Conservation (phyloP, 2,113 vertebrate species). For the Boleophthalmus pectinirostris region DNA sequence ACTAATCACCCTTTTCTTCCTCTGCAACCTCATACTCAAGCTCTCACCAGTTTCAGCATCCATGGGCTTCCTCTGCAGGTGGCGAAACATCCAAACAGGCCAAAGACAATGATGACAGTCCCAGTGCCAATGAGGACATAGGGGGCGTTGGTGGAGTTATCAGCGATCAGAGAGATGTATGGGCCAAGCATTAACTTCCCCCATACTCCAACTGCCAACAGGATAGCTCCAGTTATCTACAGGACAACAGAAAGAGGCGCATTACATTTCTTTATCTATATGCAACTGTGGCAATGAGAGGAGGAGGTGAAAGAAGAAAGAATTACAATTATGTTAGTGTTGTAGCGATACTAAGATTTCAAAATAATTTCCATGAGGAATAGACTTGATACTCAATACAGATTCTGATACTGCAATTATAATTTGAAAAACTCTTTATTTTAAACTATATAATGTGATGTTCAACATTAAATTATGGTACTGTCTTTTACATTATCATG, state of each 20-base stretch:
- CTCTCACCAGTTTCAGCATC: conserved; percentile 98
- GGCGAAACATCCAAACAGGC: conserved; percentile 97
- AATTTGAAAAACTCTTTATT: too few relatives aligned
- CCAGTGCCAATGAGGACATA: conserved; percentile 97
- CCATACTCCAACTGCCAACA: conserved; percentile 96
- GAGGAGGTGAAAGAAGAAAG: conserved; percentile 46
- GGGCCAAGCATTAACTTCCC: conserved; percentile 96
- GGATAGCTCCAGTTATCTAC: conserved; percentile 97
- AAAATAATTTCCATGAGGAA: too few relatives aligned
- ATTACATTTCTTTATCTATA: conserved; percentile 42
- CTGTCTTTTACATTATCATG: too few relatives aligned
- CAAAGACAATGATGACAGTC: conserved; percentile 95
- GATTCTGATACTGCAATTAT: too few relatives aligned
- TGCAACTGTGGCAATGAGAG: conserved; percentile 25
- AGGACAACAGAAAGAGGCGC: conserved; percentile 10
- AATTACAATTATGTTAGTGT: conserved; percentile 49
- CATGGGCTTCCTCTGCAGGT: conserved; percentile 98
- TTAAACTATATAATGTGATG: too few relatives aligned
- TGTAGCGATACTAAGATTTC: too few relatives aligned
- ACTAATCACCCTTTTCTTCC: conserved; percentile 42
- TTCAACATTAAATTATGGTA: too few relatives aligned
- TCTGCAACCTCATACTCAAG: conserved; percentile 1
- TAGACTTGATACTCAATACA: too few relatives aligned
- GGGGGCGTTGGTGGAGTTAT: conserved; percentile 98
- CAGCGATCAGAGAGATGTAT: conserved; percentile 96